Conservation (phyloP, 2,888 invertebrate species). For the Drosophila buzzatii region DNA sequence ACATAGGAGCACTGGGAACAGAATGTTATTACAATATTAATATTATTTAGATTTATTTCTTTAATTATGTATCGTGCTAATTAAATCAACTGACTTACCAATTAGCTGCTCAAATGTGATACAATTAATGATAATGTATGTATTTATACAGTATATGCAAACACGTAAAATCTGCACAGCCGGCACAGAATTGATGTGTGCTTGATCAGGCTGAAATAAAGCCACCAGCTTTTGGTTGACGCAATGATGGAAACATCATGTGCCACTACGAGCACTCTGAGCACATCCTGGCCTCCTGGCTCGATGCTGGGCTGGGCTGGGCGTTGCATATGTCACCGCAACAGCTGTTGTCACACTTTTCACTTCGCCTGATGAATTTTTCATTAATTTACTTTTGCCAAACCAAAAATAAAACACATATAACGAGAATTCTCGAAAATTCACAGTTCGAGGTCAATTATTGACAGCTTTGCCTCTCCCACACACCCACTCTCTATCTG, state of each 20-base stretch:
- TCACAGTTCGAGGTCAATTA: slow-evolving; percentile 30
- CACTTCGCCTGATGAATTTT: slow-evolving; percentile 64
- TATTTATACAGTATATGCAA: background rate
- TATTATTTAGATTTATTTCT: background rate
- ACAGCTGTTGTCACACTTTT: slow-evolving; percentile 30
- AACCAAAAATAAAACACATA: slow-evolving; percentile 30
- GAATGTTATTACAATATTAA: too few species aligned
- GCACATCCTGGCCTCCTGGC: too few species aligned
- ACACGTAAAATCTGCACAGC: background rate
- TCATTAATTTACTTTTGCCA: slow-evolving; percentile 57
- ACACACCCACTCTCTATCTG: background rate
- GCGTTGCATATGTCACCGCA: slow-evolving; percentile 36
- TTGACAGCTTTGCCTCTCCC: background rate
- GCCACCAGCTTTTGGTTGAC: slow-evolving; percentile 33
- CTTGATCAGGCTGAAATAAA: slow-evolving; percentile 45
- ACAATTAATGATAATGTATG: slow-evolving; percentile 9
- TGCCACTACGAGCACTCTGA: slow-evolving; percentile 2
- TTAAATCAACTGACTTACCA: slow-evolving; percentile 3
- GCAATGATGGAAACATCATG: slow-evolving; percentile 23
- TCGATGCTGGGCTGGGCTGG: background rate
- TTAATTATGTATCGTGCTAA: background rate
- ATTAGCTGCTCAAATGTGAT: background rate
- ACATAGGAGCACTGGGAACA: too few species aligned
- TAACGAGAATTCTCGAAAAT: slow-evolving; percentile 6
- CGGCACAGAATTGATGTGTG: slow-evolving; percentile 29